These are phyloP conservation scores for Elachura formosa DNA, from an alignment of 2,113 vertebrate genomes.

Conservation along the genomic window DNA sequence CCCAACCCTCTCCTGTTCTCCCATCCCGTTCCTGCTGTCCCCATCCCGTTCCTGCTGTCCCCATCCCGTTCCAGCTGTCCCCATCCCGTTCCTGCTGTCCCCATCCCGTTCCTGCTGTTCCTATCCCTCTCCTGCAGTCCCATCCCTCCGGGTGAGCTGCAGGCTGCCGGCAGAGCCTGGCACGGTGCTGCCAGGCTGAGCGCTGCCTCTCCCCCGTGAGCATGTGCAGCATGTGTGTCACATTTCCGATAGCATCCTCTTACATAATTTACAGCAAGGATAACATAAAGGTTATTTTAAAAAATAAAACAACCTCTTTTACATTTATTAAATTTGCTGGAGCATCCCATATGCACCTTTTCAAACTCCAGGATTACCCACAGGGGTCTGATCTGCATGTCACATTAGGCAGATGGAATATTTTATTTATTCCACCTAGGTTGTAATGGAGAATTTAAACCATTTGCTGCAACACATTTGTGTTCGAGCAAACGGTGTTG, in stretches of 20 bases:
- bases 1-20: too few species aligned
- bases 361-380: conserved; percentile 37
- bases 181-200: neutral
- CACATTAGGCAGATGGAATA: conserved; percentile 64
- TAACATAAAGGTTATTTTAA: conserved; percentile 57
- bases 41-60: fast-evolving
- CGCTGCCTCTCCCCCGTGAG: neutral
- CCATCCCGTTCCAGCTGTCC: fast-evolving
- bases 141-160: neutral
- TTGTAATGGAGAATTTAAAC: conserved; percentile 45
- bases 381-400: conserved; percentile 60
- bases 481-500: neutral
- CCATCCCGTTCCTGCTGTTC: neutral
- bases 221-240: neutral
- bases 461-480: conserved; percentile 13
- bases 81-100: fast-evolving
- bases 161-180: neutral
- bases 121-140: neutral
- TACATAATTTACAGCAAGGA: conserved; percentile 46
- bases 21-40: fast-evolving
- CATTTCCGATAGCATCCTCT: neutral
- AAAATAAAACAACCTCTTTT: conserved; percentile 55
- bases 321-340: conserved; percentile 59
- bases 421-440: conserved; percentile 58
- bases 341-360: conserved; percentile 47